Evolutionary conservation across 2,113 vertebrate species (phyloP).

Genomic region (Mus spicilegus): DNA sequence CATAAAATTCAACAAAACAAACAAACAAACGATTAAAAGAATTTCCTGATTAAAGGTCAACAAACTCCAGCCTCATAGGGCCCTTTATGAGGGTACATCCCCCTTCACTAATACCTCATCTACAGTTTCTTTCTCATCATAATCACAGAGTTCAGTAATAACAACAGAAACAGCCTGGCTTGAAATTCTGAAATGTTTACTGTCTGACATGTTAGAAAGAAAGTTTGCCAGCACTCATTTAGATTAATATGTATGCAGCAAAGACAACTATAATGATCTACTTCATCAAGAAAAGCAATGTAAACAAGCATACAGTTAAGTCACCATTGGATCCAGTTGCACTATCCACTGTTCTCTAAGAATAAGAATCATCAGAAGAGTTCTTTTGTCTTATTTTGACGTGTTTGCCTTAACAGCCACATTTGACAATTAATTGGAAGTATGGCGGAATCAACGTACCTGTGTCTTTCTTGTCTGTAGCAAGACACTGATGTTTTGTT

Average conservation of each 20-base stretch:
- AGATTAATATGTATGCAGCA: neutral
- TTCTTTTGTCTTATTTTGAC: neutral
- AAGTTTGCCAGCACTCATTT: neutral
- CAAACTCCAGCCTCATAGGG: neutral
- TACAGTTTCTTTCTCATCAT: neutral
- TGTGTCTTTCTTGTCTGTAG: neutral
- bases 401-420: neutral
- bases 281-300: neutral
- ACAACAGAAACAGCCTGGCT: neutral
- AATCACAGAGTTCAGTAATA: neutral
- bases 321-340: neutral
- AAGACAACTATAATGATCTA: neutral
- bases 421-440: neutral
- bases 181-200: neutral
- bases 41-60: neutral
- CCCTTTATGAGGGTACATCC: too few relatives aligned
- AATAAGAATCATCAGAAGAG: neutral
- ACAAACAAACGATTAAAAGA: neutral
- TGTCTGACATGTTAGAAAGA: neutral
- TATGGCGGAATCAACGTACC: neutral
- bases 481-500: neutral
- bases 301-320: neutral
- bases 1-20: neutral
- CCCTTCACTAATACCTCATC: neutral
- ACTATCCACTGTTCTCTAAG: neutral